Base-by-base conservation (phyloP, 2,888 invertebrate species). In the Drosophila neotestacea region DNA sequence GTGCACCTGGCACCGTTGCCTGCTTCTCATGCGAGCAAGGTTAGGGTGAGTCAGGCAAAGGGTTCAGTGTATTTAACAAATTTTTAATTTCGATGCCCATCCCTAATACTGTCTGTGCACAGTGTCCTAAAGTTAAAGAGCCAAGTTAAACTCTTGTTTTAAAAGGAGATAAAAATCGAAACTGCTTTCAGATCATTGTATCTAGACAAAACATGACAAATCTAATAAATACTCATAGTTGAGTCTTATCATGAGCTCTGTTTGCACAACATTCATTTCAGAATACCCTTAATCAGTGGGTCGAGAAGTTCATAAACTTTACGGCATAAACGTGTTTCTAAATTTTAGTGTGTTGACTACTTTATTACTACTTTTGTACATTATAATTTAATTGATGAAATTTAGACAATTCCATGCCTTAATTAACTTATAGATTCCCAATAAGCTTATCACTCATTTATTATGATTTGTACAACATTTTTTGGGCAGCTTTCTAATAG, bases 21-120 rank as follows among this genome's bases (percentile, higher is more conserved):
- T 91, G 92, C 62, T 91, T 78, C 61, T 86, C 91, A 30, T 91
- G 91, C 58, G 91, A 91, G 77, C 76, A 80, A 74, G 90, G 90
- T 78, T 77, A 83, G 70, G 58, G 64, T 70, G 67, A 70, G 70
- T 62, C 22, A 10, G 32, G 39, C 22, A 22, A 11, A 5, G 22
- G 16, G 10, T 41, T 4, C 16, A 41, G 16, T 9, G 10, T 16
- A 16, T 16, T 16, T 16, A 16, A 16, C 16, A 16, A 16, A 16
- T 16, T 16, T 16, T 16, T 16, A 16, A 16, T 16, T 16, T 16
- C 16, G 16, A 16, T 16, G 1, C 16, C 16, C 16, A 16, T 16
- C 16, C 16, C 16, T 1, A 16, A 16, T 16, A 16, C 16, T 16
- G 16, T 16, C 16, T 16, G 16, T 10, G 42, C 42, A 42, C 42